Conservation (phyloP, 2,113 vertebrate species). For the Orycteropus afer region DNA sequence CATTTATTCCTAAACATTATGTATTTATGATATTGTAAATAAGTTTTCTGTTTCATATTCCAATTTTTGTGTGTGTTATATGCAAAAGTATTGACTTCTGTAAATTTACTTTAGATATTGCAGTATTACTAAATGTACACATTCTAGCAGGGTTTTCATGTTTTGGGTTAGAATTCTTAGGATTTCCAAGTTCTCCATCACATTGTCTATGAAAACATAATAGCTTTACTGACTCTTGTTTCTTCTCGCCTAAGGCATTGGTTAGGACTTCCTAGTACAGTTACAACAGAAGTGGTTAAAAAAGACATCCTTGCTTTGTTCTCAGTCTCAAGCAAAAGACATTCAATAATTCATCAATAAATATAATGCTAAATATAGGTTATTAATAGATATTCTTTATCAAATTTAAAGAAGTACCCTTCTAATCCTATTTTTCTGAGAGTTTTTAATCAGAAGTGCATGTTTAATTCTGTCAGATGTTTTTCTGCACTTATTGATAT, state of each 20-base stretch:
- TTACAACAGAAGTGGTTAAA: neutral
- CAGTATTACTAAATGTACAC: neutral
- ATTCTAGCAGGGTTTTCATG: neutral
- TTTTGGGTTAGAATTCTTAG: neutral
- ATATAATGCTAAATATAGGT: neutral
- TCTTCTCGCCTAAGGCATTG: neutral
- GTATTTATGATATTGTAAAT: too few species aligned
- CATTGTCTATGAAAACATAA: neutral
- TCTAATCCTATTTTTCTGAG: too few species aligned
- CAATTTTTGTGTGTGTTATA: neutral
- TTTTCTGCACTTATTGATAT: neutral
- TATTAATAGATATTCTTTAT: neutral
- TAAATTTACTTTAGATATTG: neutral
- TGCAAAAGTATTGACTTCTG: neutral
- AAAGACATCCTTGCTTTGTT: too few species aligned
- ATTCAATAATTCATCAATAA: conserved; percentile 28
- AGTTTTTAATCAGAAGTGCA: too few species aligned
- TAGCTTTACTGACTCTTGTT: neutral
- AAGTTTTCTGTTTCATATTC: too few species aligned
- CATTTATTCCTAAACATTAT: neutral
- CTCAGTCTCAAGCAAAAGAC: neutral
- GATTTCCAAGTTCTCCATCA: conserved; percentile 25
- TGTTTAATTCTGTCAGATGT: too few species aligned
- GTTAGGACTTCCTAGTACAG: neutral
- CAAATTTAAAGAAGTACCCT: neutral